phyloP scores from a whole-genome alignment of 2,797 vertebrate species.

The Melanotaenia pygmaea region DNA sequence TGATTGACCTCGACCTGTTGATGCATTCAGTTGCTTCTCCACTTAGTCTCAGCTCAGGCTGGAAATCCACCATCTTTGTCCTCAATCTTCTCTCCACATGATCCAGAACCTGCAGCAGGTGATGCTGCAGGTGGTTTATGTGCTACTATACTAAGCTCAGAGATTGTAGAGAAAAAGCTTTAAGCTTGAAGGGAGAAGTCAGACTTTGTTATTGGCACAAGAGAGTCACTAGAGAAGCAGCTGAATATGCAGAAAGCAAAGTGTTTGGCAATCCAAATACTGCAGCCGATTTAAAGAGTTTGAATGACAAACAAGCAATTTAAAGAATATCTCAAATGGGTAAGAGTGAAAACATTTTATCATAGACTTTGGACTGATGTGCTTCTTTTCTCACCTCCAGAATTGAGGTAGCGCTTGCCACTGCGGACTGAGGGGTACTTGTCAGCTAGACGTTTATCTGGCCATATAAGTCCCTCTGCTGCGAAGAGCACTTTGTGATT shows the following conservation, averaged over 20 bases:
- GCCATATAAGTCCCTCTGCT: slow-evolving; percentile 94
- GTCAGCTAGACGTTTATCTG: slow-evolving; percentile 90
- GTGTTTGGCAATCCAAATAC: neutral
- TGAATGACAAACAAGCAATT: neutral
- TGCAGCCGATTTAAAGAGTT: neutral
- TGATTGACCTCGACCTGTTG: neutral
- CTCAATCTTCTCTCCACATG: neutral
- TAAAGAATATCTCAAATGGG: neutral
- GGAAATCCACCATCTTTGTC: neutral
- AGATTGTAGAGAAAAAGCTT: neutral
- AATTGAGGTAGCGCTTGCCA: slow-evolving; percentile 96
- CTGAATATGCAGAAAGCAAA: neutral
- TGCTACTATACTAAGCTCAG: neutral
- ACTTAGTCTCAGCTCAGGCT: neutral
- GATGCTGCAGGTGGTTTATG: neutral
- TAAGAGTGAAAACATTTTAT: neutral
- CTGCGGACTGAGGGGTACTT: slow-evolving; percentile 92
- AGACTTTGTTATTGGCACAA: neutral
- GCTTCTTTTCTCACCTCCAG: slow-evolving; percentile 86
- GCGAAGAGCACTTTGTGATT: slow-evolving; percentile 94
- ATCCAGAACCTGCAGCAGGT: neutral
- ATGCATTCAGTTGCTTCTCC: neutral
- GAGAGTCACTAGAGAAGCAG: neutral
- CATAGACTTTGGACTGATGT: neutral
- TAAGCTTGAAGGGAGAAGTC: neutral